Evolutionary conservation across 1,140 invertebrate genomes (phyloP).

Genomic region (Thalassaphorura encarpata): DNA sequence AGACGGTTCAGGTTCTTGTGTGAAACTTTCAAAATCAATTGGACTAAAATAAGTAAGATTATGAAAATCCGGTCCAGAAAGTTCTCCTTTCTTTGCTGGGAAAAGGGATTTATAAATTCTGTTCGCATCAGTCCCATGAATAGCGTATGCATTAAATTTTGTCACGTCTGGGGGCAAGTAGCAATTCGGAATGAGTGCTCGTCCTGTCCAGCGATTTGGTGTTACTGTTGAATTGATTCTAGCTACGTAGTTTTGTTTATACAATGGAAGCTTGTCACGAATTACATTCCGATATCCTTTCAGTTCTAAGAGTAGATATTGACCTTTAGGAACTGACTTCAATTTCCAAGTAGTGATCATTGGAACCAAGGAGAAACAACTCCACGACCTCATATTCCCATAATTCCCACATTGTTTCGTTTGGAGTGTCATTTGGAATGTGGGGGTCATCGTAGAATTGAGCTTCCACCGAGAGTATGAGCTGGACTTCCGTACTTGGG

Average conservation of each 20-base stretch:
- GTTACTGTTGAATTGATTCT: neutral
- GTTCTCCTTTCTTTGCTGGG: constrained; percentile 39
- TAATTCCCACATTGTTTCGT: neutral
- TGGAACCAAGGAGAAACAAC: constrained; percentile 35
- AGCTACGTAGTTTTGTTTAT: constrained; percentile 23
- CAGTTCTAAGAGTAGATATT: constrained; percentile 41
- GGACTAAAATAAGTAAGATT: constrained; percentile 19
- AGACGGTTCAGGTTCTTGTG: no score
- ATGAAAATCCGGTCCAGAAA: constrained; percentile 42
- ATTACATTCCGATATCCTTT: constrained; percentile 38
- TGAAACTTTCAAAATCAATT: no score
- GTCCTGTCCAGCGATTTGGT: constrained; percentile 37
- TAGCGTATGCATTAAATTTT: constrained; percentile 49
- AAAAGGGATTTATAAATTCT: constrained; percentile 44
- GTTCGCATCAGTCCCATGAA: constrained; percentile 42
- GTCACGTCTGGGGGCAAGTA: constrained; percentile 42
- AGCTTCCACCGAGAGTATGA: constrained; percentile 8
- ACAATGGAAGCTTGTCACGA: no score
- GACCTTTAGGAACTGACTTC: constrained; percentile 41
- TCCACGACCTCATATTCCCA: constrained; percentile 34
- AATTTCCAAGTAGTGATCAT: constrained; percentile 44
- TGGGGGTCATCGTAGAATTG: constrained; percentile 26
- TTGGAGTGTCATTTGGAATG: constrained; percentile 2
- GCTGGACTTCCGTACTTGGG: neutral
- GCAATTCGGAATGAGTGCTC: constrained; percentile 37